These are phyloP conservation scores for Eurystomus glaucurus DNA, from an alignment of 2,797 vertebrate species.

Conservation along the genomic window DNA sequence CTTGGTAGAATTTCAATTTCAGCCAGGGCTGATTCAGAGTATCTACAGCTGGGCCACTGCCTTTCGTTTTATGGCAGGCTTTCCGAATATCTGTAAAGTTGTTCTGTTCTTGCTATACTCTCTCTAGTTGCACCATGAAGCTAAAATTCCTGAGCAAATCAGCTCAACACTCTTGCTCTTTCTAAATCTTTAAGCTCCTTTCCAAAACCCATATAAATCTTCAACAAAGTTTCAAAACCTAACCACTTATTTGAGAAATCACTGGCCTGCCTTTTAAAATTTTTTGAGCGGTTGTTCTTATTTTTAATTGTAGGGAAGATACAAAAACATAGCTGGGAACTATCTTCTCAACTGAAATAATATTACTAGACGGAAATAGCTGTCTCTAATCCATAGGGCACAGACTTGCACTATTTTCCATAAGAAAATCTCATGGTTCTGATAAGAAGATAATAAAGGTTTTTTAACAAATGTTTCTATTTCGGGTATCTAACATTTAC, in stretches of 20 bases:
- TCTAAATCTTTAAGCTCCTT: not conserved
- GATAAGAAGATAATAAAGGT: not conserved
- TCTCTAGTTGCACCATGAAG: not conserved
- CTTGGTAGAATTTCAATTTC: not conserved
- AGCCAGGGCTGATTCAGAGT: not conserved
- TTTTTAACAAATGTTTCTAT: not conserved
- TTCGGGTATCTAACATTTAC: not conserved
- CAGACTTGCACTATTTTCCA: not conserved
- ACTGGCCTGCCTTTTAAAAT: not conserved
- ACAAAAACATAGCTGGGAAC: not conserved
- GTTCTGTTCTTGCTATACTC: constrained; percentile 10
- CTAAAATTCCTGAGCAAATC: constrained; percentile 31
- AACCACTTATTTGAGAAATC: constrained; percentile 29
- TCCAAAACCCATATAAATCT: not conserved
- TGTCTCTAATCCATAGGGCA: not conserved
- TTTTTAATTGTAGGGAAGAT: not conserved
- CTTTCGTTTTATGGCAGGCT: not conserved
- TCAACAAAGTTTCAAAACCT: constrained; percentile 3
- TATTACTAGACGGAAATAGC: not conserved
- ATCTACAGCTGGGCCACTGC: not conserved
- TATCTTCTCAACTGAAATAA: not conserved
- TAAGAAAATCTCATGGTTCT: not conserved
- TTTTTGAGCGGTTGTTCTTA: not conserved
- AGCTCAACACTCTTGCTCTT: not conserved
- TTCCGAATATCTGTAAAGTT: not conserved